Evolutionary conservation across 2,113 vertebrate species (phyloP), one percentile per base, ranked within the genome.

Genomic region (Asarcornis scutulata): DNA sequence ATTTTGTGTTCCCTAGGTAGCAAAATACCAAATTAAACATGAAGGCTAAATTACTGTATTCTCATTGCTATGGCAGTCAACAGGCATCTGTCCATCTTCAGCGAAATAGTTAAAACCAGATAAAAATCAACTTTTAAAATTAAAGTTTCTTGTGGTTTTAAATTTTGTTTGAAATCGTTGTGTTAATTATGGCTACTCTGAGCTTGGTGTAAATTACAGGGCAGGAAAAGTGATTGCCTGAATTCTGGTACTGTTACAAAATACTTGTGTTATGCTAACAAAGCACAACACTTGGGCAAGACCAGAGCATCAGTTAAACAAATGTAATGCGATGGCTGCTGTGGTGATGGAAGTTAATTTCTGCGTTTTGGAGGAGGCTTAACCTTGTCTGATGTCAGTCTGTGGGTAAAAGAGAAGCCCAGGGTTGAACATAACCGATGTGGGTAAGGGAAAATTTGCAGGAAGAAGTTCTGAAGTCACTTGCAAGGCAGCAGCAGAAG

Each of bases 141-240:
- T 55, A 50, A 86, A 81, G 22, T 91, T 91, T 56, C 76, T 83
- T 56, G 86, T n/a, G 92, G 67, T 67, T 94, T 83, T 31, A 71
- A 38, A 36, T 27, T 12, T 38, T 9, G 59, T 55, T 77, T 60
- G 17, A 31, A 91, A 66, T 22, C 1, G 11, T 40, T 63, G 74
- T 9, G 68, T 86, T 91, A 71, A 84, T 86, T 78, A 88, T 82
- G 16, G 23, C 27, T 46, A 4, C 52, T 31, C 34, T 2, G 26
- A 26, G 66, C 46, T 83, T 17, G 34, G 59, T 64, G 9, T 25
- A 71, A 88, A 93, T 84, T 15, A 84, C 63, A 94, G 91, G 88
- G 83, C 60, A 81, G 80, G 52, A 68, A n/a, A 74, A 68, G 59
- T 55, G 75, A 80, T 88, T 32, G 46, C 63, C 76, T 60, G 32